Evolutionary conservation across 2,888 invertebrate species (phyloP), one percentile per base, ranked within the genome.

Genomic region (Lumbricus terrestris): DNA sequence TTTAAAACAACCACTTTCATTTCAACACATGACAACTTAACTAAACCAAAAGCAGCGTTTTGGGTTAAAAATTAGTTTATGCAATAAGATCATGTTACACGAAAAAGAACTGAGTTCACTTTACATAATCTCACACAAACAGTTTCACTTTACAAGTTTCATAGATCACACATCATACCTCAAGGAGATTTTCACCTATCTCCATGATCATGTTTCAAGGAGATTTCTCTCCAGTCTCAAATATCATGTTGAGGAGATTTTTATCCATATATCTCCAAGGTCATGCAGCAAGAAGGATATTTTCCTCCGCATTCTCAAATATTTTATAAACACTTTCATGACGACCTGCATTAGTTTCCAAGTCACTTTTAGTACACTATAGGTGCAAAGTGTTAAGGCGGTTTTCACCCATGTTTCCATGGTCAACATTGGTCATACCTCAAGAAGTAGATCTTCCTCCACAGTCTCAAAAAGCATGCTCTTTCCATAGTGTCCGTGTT

Each of bases 391-490:
- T 40, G 40, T 40, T 69, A 69, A 69, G 69, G 69, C 29, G 69
- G n/a, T n/a, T 69, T 69, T 69, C 69, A 69, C 1, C 29, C 69
- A 69, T n/a, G 13, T 69, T n/a, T 69, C n/a, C 5, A 69, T 11
- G n/a, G n/a, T n/a, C n/a, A n/a, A n/a, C n/a, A n/a, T n/a, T n/a
- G n/a, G n/a, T n/a, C 69, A n/a, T 23, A 85, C n/a, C 82, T 69
- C 18, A 89, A 89, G n/a, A 89, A 82, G 29, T 42, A 85, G 69
- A 69, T 82, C 47, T 85, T 90, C 42, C 42, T 37, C 47, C 35
- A 85, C 37, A 37, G 37, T 37, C 85, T 85, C 85, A 85, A 85
- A 85, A 8, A 85, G 5, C 85, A 85, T 85, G 85, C 85, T 34
- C 85, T 85, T 85, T 35, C 85, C 85, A 23, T 85, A 35, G 23